Evolutionary conservation across 2,797 vertebrate genomes (phyloP).

Genomic region (Ctenopoma multispine): DNA sequence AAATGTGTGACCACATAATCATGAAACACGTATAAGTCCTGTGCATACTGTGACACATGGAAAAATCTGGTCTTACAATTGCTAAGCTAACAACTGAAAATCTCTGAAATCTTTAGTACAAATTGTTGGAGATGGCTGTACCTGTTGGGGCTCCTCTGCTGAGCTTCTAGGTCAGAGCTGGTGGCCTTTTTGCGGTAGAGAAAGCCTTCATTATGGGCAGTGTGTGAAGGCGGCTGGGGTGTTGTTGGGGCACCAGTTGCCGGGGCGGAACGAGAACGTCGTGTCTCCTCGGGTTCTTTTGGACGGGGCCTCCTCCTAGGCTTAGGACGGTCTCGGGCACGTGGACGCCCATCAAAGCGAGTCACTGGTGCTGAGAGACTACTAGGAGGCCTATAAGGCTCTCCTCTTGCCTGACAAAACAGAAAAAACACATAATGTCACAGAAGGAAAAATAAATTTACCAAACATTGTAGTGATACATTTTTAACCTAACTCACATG

Average conservation of each 20-base stretch:
- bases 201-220: constrained; percentile 89
- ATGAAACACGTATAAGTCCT: background rate
- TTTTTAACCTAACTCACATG: constrained; percentile 74
- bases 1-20: no score
- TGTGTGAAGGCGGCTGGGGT: constrained; percentile 85
- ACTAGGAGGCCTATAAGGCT: constrained; percentile 84
- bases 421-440: constrained; percentile 8
- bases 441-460: background rate
- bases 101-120: background rate
- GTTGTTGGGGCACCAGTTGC: constrained; percentile 87
- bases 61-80: background rate
- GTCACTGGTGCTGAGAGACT: constrained; percentile 90
- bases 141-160: constrained; percentile 93
- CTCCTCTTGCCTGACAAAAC: constrained; percentile 82
- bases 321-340: constrained; percentile 91
- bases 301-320: constrained; percentile 91
- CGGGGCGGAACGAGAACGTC: constrained; percentile 91
- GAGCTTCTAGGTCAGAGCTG: constrained; percentile 87
- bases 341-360: constrained; percentile 89
- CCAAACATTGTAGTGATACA: background rate
- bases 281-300: constrained; percentile 86
- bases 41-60: background rate
- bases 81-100: background rate
- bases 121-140: constrained; percentile 53
- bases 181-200: constrained; percentile 91